A percentile compares a stretch with the other conserved stretches of the same genome.
These are phyloP conservation scores for Sinosuthora webbiana DNA, from an alignment of 2,113 vertebrate species.

Conservation along the genomic window DNA sequence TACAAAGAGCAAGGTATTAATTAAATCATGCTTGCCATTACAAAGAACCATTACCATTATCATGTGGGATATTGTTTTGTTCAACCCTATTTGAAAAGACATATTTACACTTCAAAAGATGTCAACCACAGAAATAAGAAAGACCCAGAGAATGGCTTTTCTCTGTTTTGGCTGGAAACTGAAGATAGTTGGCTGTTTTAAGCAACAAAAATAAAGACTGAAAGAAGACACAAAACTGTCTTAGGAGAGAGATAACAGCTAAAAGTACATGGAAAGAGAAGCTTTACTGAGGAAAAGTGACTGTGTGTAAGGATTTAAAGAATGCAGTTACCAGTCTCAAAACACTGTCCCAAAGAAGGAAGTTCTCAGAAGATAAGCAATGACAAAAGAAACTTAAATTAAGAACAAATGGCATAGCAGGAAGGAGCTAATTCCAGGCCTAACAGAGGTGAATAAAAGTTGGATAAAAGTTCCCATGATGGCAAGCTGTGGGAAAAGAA, in stretches of 20 bases:
- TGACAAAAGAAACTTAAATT: background rate
- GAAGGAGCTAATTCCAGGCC: background rate
- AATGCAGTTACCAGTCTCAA: background rate
- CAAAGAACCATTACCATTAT: background rate
- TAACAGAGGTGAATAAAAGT: background rate
- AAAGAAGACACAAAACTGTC: background rate
- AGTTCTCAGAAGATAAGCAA: background rate
- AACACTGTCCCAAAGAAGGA: background rate
- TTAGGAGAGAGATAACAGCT: background rate
- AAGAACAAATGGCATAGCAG: background rate
- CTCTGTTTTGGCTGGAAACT: background rate
- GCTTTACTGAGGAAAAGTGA: background rate
- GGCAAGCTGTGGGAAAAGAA: background rate
- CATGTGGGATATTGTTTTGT: background rate
- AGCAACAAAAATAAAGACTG: background rate
- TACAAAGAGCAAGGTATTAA: background rate
- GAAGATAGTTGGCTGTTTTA: background rate
- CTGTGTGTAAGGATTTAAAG: background rate
- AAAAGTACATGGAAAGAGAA: background rate
- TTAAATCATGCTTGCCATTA: background rate
- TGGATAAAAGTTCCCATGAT: background rate
- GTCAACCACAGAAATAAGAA: background rate
- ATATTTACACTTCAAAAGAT: background rate
- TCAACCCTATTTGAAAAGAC: background rate
- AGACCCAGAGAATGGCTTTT: background rate